Evolutionary conservation across 1,140 invertebrate species (phyloP), one percentile per base, ranked within the genome.

Genomic region (Probaryconus sp.): DNA sequence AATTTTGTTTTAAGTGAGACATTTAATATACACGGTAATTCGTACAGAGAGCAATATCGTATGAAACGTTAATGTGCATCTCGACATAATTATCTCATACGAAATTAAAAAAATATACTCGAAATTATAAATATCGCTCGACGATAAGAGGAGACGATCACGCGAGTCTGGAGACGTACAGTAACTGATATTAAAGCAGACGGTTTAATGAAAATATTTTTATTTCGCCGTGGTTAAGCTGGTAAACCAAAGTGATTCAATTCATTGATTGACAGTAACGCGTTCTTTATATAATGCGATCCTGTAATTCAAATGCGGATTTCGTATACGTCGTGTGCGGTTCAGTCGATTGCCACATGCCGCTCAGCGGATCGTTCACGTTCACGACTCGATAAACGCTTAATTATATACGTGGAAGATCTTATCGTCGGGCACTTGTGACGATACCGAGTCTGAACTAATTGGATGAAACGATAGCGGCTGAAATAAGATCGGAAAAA

Each of bases 351-450:
- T 77, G 64, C 75, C 75, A 69, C 74, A 77, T 72, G 68, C 53
- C 51, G 38, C 63, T 68, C 61, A 24, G 31, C 37, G 64, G 50
- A 63, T 69, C 64, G 68, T 64, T 50, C 58, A 56, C 56, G 63
- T 61, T 74, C 71, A 33, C 68, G 69, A 64, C 53, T 77, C 75
- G 75, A 77, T 77, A 77, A 77, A 69, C 47, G 69, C 75, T 69
- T 77, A 77, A 77, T 77, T 77, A 77, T 77, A 73, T 73, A 73
- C 64, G 69, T 69, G 75, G 40, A 48, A 69, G 68, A 77, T 77
- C 58, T 77, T 73, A 77, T 73, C 75, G 50, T 7, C 14, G 58
- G 37, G 55, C 69, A 73, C 69, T 77, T 68, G 68, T 63, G 69
- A 73, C 65, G 75, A 73, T 77, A 73, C 64, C 38, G 50, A 69